Evolutionary conservation across 2,888 invertebrate species (phyloP), one percentile per base, ranked within the genome.

Genomic region (Cryptocephalus moraei): DNA sequence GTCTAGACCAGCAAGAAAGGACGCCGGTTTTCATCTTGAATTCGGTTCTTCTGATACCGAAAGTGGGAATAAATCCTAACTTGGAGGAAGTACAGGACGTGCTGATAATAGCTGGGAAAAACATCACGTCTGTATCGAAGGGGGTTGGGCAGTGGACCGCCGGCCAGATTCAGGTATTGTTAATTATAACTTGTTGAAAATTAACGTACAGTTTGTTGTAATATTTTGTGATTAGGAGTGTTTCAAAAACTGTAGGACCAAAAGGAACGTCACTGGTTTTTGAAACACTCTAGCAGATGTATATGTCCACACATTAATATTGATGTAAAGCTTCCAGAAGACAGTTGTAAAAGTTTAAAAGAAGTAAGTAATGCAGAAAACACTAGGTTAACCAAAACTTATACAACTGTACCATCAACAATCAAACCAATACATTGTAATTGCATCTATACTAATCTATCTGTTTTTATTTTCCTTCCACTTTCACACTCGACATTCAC

Each of bases 131-230:
- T 12, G 84, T 93, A 38, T 82, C 92, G 0, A 91, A 90, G 69
- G 90, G 91, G 32, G 90, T 95, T 14, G 86, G 89, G 0, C 92
- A 91, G 64, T 95, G 95, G 95, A 83, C 84, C 6, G 88, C 86
- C 42, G 86, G 85, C 41, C 80, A 78, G 62, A 71, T 71, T 31
- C 65, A 67, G 69, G 73, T 71, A 65, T 36, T 22, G 22, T 4
- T 22, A 22, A 22, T 22, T 22, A 4, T 22, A 6, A 22, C 22
- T 4, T 6, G 22, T 22, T 22, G 22, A 22, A 22, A n/a, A n/a
- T n/a, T 22, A 22, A 22, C 22, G 3, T 22, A 22, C 22, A 22
- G 22, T 22, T 22, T 22, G 22, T 22, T 22, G 22, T 22, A 22
- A 22, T 22, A 22, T 6, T 22, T 22, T 6, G 22, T 22, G 22